Evolutionary conservation across 2,797 vertebrate genomes (phyloP).

Genomic region (Decapterus maruadsi): DNA sequence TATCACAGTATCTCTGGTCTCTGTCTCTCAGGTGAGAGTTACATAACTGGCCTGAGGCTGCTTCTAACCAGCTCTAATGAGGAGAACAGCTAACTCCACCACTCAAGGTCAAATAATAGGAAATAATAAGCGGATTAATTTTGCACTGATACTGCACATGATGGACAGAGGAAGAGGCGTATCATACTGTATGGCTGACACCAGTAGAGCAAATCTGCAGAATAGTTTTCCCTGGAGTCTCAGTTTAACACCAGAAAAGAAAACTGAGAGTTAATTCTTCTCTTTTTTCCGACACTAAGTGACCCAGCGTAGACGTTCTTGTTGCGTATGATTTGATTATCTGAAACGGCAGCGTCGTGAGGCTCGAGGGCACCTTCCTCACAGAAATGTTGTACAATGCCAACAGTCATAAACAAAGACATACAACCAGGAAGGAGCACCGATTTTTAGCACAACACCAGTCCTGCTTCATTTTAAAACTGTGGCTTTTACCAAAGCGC

Average conservation of each 20-base stretch:
- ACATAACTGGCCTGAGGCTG: neutral
- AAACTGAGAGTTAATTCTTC: neutral
- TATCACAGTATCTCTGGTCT: neutral
- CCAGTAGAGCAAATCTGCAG: slow-evolving; percentile 2
- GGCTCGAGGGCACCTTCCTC: neutral
- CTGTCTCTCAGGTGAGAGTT: neutral
- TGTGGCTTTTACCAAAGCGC: too few relatives aligned
- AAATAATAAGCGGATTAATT: slow-evolving; percentile 29
- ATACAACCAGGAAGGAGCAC: neutral
- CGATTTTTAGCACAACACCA: neutral
- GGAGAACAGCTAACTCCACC: slow-evolving; percentile 7
- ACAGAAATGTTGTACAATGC: neutral
- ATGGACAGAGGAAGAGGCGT: neutral
- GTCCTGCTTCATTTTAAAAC: neutral
- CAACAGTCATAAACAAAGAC: slow-evolving; percentile 20
- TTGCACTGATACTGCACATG: slow-evolving; percentile 1
- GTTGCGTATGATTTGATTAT: slow-evolving; percentile 12
- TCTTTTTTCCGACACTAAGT: neutral
- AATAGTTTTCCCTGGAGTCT: slow-evolving; percentile 11
- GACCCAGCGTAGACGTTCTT: neutral
- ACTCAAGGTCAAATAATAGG: slow-evolving; percentile 41
- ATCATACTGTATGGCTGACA: neutral
- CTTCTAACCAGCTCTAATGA: slow-evolving; percentile 31
- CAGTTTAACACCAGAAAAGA: slow-evolving; percentile 20
- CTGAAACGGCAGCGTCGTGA: slow-evolving; percentile 18